A percentile compares a stretch with the other conserved stretches of the same genome.
Evolutionary conservation across 2,797 vertebrate species (phyloP).

Genomic region (Poecilia gillii): DNA sequence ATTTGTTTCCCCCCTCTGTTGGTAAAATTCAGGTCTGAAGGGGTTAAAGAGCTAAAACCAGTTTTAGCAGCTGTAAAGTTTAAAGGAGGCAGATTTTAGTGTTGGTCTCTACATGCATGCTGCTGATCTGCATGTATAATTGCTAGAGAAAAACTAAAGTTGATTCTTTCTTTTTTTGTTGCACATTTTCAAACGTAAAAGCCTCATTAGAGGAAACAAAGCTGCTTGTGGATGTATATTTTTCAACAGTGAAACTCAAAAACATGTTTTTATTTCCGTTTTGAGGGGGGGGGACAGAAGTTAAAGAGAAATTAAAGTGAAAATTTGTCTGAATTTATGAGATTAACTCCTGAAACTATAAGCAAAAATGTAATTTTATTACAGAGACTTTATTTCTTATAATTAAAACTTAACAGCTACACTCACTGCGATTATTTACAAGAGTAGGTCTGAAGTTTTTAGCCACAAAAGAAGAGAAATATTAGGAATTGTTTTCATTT

Average conservation of each 20-base stretch:
- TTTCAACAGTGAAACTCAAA: background rate
- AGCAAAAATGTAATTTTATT: background rate
- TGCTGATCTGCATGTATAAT: constrained; percentile 20
- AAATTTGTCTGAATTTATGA: background rate
- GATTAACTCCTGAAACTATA: background rate
- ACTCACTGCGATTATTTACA: background rate
- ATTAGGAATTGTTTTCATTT: background rate
- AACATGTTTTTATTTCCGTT: background rate
- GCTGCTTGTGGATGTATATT: background rate
- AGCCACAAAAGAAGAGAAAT: background rate
- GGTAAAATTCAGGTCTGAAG: no score
- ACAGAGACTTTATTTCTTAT: background rate
- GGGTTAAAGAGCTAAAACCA: background rate
- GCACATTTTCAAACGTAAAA: background rate
- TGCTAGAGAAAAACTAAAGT: background rate
- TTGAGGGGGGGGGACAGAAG: background rate
- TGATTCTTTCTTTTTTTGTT: background rate
- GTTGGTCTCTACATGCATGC: background rate
- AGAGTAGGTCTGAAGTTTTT: background rate
- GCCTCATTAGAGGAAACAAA: background rate
- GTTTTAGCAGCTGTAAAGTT: background rate
- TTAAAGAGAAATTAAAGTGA: background rate
- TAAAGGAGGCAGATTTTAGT: background rate
- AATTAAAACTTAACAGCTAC: background rate
- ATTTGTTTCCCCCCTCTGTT: no score